phyloP scores from a whole-genome alignment of 2,797 vertebrate species.

The Hapalemur alaotrensis region DNA sequence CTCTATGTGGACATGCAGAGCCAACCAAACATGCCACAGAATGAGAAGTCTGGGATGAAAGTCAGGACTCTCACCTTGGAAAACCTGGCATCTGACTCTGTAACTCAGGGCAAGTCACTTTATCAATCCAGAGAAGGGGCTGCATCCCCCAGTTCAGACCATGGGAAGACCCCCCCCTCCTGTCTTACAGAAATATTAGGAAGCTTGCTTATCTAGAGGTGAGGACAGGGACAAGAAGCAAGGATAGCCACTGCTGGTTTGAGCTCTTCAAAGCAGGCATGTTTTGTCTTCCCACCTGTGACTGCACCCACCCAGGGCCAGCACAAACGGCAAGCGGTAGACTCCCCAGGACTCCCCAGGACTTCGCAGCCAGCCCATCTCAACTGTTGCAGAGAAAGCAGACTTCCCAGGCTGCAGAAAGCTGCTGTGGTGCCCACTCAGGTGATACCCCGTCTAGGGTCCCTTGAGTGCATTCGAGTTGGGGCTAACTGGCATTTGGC shows the following conservation, averaged over 20 bases:
- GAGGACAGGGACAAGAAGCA: neutral
- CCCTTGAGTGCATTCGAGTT: neutral
- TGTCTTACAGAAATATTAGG: neutral
- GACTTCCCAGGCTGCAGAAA: neutral
- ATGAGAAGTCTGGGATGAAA: neutral
- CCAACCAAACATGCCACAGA: neutral
- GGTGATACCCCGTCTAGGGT: neutral
- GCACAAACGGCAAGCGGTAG: neutral
- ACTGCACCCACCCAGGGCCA: neutral
- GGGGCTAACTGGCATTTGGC: neutral
- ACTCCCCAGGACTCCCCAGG: neutral
- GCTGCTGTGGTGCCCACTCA: neutral
- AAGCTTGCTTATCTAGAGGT: neutral
- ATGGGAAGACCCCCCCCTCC: neutral
- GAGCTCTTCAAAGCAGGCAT: neutral
- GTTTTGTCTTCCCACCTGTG: neutral
- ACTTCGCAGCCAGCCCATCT: neutral
- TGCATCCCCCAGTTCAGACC: neutral
- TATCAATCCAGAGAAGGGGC: neutral
- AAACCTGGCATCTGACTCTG: neutral
- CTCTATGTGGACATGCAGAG: too few relatives aligned
- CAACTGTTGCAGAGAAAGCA: neutral
- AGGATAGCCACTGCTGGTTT: neutral
- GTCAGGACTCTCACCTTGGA: neutral
- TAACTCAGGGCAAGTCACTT: neutral